These are phyloP conservation scores for Zygogramma bicolorata DNA, from an alignment of 2,888 invertebrate species.

Conservation along the genomic window DNA sequence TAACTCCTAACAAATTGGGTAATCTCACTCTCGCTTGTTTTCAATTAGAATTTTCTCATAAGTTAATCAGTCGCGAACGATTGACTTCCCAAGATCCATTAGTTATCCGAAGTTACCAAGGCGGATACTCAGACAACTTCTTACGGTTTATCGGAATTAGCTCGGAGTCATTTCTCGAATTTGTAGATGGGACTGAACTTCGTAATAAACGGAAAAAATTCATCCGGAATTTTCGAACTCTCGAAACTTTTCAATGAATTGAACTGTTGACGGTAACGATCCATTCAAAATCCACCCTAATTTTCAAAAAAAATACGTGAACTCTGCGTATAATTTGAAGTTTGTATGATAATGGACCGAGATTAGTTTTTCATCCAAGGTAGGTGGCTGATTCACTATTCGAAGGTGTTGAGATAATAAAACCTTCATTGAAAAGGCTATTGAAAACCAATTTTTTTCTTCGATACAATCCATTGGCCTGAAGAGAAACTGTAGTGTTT, in stretches of 20 bases:
- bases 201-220: background rate
- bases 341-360: no score
- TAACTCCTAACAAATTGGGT: constrained; percentile 27
- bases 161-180: background rate
- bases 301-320: no score
- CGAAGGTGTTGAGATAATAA: no score
- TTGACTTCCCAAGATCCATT: constrained; percentile 6
- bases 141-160: background rate
- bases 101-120: constrained; percentile 6
- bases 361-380: no score
- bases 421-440: no score
- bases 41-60: constrained; percentile 25
- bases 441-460: no score
- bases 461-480: no score
- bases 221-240: background rate
- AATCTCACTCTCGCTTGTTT: constrained; percentile 30
- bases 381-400: no score
- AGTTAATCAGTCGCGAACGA: constrained; percentile 12
- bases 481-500: no score
- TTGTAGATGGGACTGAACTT: background rate
- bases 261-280: background rate
- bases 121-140: background rate
- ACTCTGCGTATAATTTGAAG: no score
- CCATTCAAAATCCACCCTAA: no score
- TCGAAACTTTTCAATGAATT: background rate